Evolutionary conservation across 2,888 invertebrate species (phyloP).

Genomic region (Agrotis ipsilon): DNA sequence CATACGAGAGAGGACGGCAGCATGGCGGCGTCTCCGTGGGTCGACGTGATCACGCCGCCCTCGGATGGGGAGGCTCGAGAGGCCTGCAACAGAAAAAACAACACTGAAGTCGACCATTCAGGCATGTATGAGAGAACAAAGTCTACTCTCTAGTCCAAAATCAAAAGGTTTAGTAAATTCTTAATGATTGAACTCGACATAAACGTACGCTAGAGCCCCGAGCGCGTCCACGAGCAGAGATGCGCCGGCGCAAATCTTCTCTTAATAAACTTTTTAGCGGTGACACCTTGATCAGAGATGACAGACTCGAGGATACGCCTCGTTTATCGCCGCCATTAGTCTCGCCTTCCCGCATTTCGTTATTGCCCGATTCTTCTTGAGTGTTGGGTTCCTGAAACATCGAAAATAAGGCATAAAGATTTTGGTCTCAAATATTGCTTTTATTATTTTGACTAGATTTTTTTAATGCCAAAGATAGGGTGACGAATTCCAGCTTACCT

Average conservation of each 20-base stretch:
- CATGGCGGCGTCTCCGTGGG: constrained; percentile 91
- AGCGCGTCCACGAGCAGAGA: constrained; percentile 93
- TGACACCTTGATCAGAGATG: constrained; percentile 95
- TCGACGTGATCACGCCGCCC: constrained; percentile 94
- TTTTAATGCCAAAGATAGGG: not conserved
- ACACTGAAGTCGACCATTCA: constrained; percentile 25
- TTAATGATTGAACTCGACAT: constrained; percentile 60
- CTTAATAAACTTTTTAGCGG: constrained; percentile 96
- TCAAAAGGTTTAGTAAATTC: constrained; percentile 24
- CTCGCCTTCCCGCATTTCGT: constrained; percentile 80
- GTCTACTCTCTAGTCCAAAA: constrained; percentile 44
- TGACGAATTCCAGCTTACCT: constrained; percentile 83
- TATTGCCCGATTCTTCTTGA: constrained; percentile 78
- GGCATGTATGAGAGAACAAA: constrained; percentile 23
- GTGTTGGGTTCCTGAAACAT: constrained; percentile 80
- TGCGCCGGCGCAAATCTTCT: constrained; percentile 95
- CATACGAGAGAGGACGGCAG: constrained; percentile 93
- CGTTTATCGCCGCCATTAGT: constrained; percentile 85
- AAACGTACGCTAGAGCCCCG: constrained; percentile 87
- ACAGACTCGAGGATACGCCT: constrained; percentile 92
- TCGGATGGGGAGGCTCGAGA: constrained; percentile 88
- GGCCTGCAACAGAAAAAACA: constrained; percentile 73
- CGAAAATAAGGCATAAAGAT: constrained; percentile 9
- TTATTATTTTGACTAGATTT: too few relatives aligned
- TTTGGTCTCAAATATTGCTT: not conserved